phyloP scores from a whole-genome alignment of 1,140 invertebrate species.

The Dendroctonus valens region DNA sequence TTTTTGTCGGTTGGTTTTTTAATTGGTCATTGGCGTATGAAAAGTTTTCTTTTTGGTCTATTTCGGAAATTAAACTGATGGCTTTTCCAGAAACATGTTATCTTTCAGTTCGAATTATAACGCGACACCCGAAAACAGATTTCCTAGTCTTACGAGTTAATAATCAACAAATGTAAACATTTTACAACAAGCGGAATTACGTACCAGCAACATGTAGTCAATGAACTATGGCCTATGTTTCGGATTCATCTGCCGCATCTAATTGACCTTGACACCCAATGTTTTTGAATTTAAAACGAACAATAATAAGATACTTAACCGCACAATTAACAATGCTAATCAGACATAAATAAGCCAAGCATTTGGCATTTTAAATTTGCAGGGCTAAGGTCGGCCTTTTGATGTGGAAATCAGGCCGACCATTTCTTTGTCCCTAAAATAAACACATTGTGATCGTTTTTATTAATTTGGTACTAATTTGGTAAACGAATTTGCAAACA shows the following conservation, averaged over 20 bases:
- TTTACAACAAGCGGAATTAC: neutral
- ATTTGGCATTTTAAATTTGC: constrained; percentile 14
- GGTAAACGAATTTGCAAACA: no score
- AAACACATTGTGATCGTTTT: neutral
- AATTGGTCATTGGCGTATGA: constrained; percentile 2
- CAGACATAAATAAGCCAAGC: constrained; percentile 10
- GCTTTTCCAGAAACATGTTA: no score
- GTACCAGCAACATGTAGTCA: neutral
- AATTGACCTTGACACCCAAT: constrained; percentile 17
- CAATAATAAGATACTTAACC: constrained; percentile 14
- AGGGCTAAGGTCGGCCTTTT: constrained; percentile 15
- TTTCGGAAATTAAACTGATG: neutral
- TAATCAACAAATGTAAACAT: no score
- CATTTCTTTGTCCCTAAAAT: neutral
- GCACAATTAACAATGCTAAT: constrained; percentile 22
- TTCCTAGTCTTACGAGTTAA: no score
- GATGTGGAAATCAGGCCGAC: constrained; percentile 10
- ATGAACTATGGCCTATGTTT: constrained; percentile 25
- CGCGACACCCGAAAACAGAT: no score
- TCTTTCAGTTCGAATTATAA: no score
- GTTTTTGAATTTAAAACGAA: constrained; percentile 19
- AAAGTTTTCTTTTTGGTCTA: neutral
- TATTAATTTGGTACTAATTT: no score
- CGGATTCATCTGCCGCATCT: constrained; percentile 22
- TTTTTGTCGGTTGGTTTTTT: constrained; percentile 13